Percentiles rank a stretch among this genome's conserved stretches.
phyloP scores from a whole-genome alignment of 2,888 invertebrate genomes.

The Chrysolina oricalcia region DNA sequence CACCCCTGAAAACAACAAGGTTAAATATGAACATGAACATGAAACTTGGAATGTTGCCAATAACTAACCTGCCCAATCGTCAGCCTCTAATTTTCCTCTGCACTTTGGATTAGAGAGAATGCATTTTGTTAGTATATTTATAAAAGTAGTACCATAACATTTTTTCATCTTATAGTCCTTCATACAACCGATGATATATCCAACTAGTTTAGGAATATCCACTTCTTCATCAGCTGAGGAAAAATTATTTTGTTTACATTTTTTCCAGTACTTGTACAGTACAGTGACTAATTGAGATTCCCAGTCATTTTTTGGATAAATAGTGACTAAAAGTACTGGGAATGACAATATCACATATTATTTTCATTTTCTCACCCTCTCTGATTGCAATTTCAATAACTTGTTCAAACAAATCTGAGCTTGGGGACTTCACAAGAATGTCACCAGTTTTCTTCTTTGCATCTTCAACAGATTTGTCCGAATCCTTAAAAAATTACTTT shows the following conservation, averaged over 20 bases:
- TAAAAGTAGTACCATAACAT: conserved; percentile 73
- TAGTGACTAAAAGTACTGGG: neutral
- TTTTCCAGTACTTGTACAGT: too few relatives aligned
- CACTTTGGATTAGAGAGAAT: conserved; percentile 74
- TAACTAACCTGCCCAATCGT: conserved; percentile 76
- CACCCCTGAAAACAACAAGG: conserved; percentile 49
- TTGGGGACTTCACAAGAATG: conserved; percentile 41
- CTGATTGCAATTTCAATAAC: conserved; percentile 54
- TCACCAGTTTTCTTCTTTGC: conserved; percentile 52
- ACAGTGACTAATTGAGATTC: neutral
- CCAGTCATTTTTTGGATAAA: too few relatives aligned
- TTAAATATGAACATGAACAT: conserved; percentile 1
- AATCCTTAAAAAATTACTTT: conserved; percentile 50
- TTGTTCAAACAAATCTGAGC: conserved; percentile 54
- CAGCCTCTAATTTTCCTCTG: conserved; percentile 72
- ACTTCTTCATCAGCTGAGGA: conserved; percentile 51
- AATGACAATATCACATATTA: neutral
- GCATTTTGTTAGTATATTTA: conserved; percentile 74
- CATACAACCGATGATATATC: conserved; percentile 59
- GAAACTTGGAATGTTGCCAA: conserved; percentile 67
- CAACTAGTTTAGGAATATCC: conserved; percentile 54
- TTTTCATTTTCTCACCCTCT: conserved; percentile 49
- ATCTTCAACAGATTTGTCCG: conserved; percentile 54
- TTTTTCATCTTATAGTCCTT: conserved; percentile 60
- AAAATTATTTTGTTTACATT: conserved; percentile 34